Base-by-base conservation (phyloP, 2,797 vertebrate species). In the Antrozous pallidus region DNA sequence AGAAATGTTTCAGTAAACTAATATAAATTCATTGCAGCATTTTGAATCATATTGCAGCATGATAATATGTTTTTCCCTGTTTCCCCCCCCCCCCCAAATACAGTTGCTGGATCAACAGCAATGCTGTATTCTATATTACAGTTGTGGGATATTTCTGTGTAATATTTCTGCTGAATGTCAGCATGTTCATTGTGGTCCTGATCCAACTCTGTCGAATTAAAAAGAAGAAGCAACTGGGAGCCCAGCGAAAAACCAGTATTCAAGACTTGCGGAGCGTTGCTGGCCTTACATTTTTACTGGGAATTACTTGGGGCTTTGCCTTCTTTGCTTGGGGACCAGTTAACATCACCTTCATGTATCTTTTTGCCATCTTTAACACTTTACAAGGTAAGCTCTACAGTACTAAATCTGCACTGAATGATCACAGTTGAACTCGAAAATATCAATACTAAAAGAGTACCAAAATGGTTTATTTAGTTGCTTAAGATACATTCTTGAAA, bases 271-370 rank as follows among this genome's bases (percentile, higher is more conserved):
- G 99, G 85, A 99, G 99, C 84, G 97, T 99, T 65, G 97, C 98
- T 0, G 99, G 99, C 63, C 99, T 99, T 40, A 97, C 99, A 3
- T 97, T 99, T 95, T 98, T 99, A 95, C 98, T 99, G 49, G 99
- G 99, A 88, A 99, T 99, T 96, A 99, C 99, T 79, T 99, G 99
- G 99, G 99, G 99, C 12, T 99, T 99, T 67, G 99, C 99, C 70
- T 99, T 99, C 97, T 99, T 99, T 69, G 99, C 99, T 58, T 99
- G 99, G 99, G 99, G 98, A 2, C 98, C 98, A 1, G 98, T 99
- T 81, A 98, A 98, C 90, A 82, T 99, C 73, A 97, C 98, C 9
- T 99, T 99, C 91, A 98, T 98, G 92, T 99, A 99, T 97, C 99
- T 99, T 58, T 99, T 99, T 95, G 97, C 99, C 73, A 99, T 99